Evolutionary conservation across 2,797 vertebrate species (phyloP).

Genomic region (Tympanoctomys barrerae): DNA sequence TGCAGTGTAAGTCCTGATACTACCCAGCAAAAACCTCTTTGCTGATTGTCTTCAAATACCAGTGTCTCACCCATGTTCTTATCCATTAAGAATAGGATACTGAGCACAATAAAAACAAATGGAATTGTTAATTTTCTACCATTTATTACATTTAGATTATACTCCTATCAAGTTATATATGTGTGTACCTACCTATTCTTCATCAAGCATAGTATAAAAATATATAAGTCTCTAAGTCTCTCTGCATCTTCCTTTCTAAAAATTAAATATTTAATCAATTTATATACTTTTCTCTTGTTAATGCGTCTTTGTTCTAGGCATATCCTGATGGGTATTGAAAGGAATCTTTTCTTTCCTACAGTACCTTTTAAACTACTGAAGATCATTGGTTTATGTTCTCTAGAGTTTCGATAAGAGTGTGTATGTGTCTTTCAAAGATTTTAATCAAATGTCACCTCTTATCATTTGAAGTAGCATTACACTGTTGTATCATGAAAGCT

Average conservation of each 20-base stretch:
- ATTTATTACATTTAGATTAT: not conserved
- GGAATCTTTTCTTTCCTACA: not conserved
- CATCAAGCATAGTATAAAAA: not conserved
- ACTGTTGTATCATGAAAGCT: not conserved
- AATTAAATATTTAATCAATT: not conserved
- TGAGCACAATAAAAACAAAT: not conserved
- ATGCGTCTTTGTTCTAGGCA: not conserved
- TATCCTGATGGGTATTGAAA: not conserved
- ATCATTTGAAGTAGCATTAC: not conserved
- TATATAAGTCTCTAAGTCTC: accelerated
- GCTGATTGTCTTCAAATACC: not conserved
- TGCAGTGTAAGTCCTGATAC: not conserved
- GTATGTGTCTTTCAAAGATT: not conserved
- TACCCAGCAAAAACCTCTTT: not conserved
- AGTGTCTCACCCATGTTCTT: not conserved
- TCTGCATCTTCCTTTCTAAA: not conserved
- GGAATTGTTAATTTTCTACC: not conserved
- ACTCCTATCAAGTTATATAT: accelerated
- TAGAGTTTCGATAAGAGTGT: not conserved
- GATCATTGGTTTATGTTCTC: not conserved
- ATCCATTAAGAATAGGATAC: not conserved
- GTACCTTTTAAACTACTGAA: not conserved
- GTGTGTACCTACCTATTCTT: not conserved
- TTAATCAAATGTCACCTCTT: conserved; percentile 10
- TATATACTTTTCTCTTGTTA: not conserved